phyloP scores from a whole-genome alignment of 2,888 invertebrate species.

The Acanthococcus lagerstroemiae region DNA sequence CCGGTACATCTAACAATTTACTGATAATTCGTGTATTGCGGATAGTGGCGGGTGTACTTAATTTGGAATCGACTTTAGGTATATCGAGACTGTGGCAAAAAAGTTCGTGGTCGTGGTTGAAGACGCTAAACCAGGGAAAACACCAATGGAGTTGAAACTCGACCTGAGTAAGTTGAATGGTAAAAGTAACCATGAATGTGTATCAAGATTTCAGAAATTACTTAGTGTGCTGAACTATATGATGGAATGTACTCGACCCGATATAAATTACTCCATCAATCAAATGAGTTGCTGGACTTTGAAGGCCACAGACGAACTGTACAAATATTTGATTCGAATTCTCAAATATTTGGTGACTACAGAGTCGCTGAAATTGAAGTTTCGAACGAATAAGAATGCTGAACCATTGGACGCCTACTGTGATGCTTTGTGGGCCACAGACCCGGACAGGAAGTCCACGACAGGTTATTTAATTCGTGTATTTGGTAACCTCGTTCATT shows the following conservation, averaged over 20 bases:
- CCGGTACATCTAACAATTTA: no score
- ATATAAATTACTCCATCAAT: neutral
- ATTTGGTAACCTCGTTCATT: constrained; percentile 2
- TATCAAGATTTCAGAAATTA: neutral
- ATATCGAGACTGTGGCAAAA: no score
- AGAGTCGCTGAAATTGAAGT: neutral
- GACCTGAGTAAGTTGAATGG: neutral
- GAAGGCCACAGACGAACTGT: neutral
- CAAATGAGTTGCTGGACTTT: neutral
- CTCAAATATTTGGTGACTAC: neutral
- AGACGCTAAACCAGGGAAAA: neutral
- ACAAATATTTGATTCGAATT: neutral
- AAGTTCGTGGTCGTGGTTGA: no score
- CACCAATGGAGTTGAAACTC: neutral
- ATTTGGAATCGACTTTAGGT: no score
- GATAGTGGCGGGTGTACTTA: no score
- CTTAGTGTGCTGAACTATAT: neutral
- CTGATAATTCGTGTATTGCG: no score
- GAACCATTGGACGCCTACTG: neutral
- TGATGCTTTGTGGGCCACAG: constrained; percentile 5
- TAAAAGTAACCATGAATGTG: constrained; percentile 1
- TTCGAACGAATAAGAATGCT: neutral
- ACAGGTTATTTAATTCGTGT: neutral
- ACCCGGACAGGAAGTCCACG: neutral
- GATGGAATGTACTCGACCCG: neutral